These are phyloP conservation scores for Pempheris klunzingeri DNA, from an alignment of 2,797 vertebrate genomes.

Conservation along the genomic window DNA sequence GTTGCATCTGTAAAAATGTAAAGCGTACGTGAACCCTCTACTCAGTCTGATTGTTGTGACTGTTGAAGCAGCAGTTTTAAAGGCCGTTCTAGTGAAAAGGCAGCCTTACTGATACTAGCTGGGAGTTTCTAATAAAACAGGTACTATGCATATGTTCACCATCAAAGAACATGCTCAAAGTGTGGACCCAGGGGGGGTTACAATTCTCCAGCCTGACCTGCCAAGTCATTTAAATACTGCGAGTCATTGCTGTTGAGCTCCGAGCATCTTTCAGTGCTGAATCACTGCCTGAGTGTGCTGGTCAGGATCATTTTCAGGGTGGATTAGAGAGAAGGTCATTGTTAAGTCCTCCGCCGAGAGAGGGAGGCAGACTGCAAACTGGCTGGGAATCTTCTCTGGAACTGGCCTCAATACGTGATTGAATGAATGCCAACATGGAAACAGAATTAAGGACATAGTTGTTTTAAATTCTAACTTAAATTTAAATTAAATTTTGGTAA, in stretches of 20 bases:
- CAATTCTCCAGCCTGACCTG: neutral
- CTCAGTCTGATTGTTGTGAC: neutral
- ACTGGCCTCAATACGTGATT: conserved; percentile 31
- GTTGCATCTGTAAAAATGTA: too few relatives aligned
- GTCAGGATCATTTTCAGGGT: conserved; percentile 63
- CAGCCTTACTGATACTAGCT: neutral
- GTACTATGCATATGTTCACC: neutral
- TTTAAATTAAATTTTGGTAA: neutral
- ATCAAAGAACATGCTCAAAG: conserved; percentile 7
- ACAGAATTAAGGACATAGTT: neutral
- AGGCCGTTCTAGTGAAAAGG: neutral
- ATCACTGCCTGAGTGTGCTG: conserved; percentile 46
- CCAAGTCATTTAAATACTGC: conserved; percentile 7
- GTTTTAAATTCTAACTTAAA: neutral
- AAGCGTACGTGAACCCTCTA: neutral
- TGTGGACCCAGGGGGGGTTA: neutral
- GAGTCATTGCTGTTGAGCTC: conserved; percentile 31
- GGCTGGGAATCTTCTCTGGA: conserved; percentile 47
- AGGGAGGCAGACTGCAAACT: conserved; percentile 37
- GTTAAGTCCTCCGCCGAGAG: conserved; percentile 61
- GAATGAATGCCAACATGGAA: conserved; percentile 16
- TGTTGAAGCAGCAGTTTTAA: neutral
- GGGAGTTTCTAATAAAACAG: neutral
- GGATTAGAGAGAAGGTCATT: conserved; percentile 74
- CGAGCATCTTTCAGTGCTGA: conserved; percentile 44